A percentile compares a stretch with the other conserved stretches of the same genome.
Conservation (phyloP, 2,888 invertebrate genomes). For the Spialia ferax region DNA sequence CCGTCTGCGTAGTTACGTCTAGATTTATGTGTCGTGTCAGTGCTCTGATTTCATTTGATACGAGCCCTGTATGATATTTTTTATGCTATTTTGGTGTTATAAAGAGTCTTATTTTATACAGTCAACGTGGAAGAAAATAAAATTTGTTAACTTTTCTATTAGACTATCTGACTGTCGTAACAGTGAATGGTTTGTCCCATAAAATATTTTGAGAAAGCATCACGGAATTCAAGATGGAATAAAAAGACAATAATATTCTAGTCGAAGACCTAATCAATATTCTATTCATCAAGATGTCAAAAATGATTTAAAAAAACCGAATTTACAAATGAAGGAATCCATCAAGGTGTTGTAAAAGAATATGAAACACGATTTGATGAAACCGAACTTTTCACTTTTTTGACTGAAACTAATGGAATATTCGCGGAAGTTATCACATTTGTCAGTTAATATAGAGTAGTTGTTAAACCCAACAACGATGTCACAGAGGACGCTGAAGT, state of each 20-base stretch:
- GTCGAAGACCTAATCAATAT: too few relatives aligned
- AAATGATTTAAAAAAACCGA: too few relatives aligned
- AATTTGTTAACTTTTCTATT: too few relatives aligned
- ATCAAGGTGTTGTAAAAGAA: too few relatives aligned
- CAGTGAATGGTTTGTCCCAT: too few relatives aligned
- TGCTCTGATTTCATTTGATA: constrained; percentile 30
- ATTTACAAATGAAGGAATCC: too few relatives aligned
- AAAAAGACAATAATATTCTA: neutral
- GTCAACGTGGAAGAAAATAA: neutral
- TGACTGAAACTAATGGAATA: neutral
- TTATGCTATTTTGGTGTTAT: neutral
- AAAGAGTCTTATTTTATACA: neutral
- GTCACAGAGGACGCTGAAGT: constrained; percentile 2
- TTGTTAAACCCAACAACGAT: constrained; percentile 14
- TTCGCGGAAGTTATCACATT: neutral
- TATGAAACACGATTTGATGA: too few relatives aligned
- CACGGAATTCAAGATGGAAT: neutral
- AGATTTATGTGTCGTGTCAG: constrained; percentile 50
- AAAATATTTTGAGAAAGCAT: neutral
- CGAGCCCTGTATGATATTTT: neutral
- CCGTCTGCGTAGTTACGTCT: constrained; percentile 52
- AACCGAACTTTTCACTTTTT: too few relatives aligned
- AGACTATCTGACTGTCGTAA: too few relatives aligned
- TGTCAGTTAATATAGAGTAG: neutral
- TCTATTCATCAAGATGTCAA: too few relatives aligned